Conservation (phyloP, 2,113 vertebrate species). For the Pygathrix nemaeus region DNA sequence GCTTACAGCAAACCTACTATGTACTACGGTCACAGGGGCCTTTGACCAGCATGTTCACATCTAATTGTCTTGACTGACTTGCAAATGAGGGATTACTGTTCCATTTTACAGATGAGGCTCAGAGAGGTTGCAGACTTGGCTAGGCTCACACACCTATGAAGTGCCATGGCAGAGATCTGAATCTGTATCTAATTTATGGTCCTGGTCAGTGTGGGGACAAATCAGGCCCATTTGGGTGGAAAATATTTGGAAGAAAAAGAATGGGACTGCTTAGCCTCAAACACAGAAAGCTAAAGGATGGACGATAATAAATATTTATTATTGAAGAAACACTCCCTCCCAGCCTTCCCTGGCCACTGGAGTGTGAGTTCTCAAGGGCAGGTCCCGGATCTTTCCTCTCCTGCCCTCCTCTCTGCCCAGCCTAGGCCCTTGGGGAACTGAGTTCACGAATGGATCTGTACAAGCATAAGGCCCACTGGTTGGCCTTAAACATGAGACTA, state of each 20-base stretch:
- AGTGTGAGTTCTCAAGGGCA: not conserved
- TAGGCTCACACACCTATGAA: not conserved
- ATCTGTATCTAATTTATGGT: not conserved
- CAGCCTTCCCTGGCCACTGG: not conserved
- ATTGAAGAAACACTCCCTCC: not conserved
- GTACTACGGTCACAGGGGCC: not conserved
- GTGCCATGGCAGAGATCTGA: accelerated
- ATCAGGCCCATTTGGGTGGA: not conserved
- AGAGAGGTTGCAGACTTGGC: not conserved
- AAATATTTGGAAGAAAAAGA: not conserved
- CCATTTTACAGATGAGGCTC: not conserved
- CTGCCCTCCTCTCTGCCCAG: not conserved
- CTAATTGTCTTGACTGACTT: not conserved
- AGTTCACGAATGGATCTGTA: not conserved
- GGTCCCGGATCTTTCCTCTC: not conserved
- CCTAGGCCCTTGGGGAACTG: not conserved
- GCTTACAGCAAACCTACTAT: accelerated
- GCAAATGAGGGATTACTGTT: not conserved
- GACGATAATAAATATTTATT: no score
- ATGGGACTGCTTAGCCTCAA: not conserved
- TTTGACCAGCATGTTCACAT: not conserved
- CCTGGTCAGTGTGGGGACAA: not conserved
- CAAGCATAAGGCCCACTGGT: not conserved
- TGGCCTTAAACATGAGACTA: not conserved
- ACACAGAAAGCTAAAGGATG: not conserved